Percentiles rank a stretch among this genome's conserved stretches.
Conservation (phyloP, 2,888 invertebrate species). For the Scelioninae gen. 2 region DNA sequence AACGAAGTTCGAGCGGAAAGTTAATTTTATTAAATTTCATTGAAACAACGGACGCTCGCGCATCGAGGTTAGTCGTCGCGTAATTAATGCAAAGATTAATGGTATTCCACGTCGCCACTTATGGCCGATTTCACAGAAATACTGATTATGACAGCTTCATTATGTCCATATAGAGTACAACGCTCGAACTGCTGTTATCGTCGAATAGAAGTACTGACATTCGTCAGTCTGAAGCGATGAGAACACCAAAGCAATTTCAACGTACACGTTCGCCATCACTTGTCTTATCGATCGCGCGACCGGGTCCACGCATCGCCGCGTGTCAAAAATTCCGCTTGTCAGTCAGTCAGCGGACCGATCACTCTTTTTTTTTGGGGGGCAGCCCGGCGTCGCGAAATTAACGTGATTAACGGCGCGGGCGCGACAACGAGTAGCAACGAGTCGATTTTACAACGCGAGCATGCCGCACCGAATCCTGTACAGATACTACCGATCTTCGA, state of each 20-base stretch:
- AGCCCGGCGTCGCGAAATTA: constrained; percentile 64
- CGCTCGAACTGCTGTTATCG: constrained; percentile 52
- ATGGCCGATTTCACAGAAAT: constrained; percentile 49
- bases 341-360: constrained; percentile 55
- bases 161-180: constrained; percentile 41
- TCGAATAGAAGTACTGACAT: constrained; percentile 57
- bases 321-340: constrained; percentile 68
- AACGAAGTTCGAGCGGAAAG: background rate
- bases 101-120: constrained; percentile 36
- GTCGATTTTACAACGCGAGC: constrained; percentile 39
- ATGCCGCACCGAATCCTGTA: constrained; percentile 66
- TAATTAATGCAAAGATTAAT: constrained; percentile 52
- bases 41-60: constrained; percentile 5
- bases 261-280: constrained; percentile 62
- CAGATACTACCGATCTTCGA: constrained; percentile 66
- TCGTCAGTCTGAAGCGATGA: constrained; percentile 56
- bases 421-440: constrained; percentile 22
- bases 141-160: constrained; percentile 58
- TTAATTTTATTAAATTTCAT: too few relatives aligned
- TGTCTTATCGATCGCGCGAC: constrained; percentile 62
- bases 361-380: constrained; percentile 42
- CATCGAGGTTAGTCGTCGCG: constrained; percentile 6
- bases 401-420: constrained; percentile 61
- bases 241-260: constrained; percentile 61
- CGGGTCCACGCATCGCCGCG: constrained; percentile 55